Evolutionary conservation across 2,797 vertebrate genomes (phyloP).

Genomic region (Carapus acus): DNA sequence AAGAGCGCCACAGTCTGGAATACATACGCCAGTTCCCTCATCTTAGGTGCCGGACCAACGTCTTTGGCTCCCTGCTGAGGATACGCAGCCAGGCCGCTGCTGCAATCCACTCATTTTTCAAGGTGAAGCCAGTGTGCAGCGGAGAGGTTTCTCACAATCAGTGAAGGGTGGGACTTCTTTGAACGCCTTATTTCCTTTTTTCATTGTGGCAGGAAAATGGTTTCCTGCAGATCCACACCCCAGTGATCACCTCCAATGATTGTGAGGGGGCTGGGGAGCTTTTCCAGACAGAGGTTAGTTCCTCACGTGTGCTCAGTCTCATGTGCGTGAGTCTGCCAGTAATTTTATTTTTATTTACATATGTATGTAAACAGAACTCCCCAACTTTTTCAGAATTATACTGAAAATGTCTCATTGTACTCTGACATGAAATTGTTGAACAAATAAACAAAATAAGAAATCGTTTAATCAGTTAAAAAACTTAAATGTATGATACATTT

Average conservation of each 20-base stretch:
- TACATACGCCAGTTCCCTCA: conserved; percentile 87
- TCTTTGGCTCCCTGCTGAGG: conserved; percentile 80
- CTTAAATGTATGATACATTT: no score
- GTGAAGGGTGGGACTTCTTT: neutral
- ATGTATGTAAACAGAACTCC: neutral
- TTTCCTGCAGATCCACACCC: conserved; percentile 90
- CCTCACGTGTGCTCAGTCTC: no score
- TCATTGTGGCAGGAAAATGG: conserved; percentile 72
- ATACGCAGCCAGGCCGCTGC: conserved; percentile 86
- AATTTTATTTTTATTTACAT: no score
- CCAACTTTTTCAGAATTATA: no score
- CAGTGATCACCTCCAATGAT: conserved; percentile 94
- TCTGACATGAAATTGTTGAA: no score
- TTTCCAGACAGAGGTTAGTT: conserved; percentile 83
- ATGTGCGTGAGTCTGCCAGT: no score
- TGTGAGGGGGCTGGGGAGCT: conserved; percentile 95
- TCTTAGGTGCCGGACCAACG: conserved; percentile 82
- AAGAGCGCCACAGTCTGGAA: conserved; percentile 79
- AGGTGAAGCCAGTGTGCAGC: conserved; percentile 78
- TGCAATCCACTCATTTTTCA: conserved; percentile 86
- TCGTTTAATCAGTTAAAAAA: no score
- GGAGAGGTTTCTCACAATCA: neutral
- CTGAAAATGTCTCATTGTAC: no score
- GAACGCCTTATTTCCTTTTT: neutral
- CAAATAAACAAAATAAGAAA: no score